phyloP scores from a whole-genome alignment of 2,888 invertebrate species.

The Patella ulyssiponensis region DNA sequence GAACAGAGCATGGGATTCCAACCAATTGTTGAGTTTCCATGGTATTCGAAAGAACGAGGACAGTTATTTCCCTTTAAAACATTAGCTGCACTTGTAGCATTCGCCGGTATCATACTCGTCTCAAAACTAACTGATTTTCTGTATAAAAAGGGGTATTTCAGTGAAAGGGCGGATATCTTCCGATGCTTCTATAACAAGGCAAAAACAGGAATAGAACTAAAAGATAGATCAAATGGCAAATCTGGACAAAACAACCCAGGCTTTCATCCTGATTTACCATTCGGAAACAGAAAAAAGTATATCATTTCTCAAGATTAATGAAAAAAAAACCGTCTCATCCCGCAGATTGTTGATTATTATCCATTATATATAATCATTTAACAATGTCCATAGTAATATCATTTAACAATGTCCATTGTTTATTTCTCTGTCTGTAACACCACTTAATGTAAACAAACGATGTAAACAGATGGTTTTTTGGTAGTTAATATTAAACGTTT shows the following conservation, averaged over 20 bases:
- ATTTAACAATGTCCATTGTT: too few relatives aligned
- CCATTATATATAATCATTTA: too few relatives aligned
- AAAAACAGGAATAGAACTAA: neutral
- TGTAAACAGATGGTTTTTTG: too few relatives aligned
- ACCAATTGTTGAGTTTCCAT: constrained; percentile 52
- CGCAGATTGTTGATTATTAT: too few relatives aligned
- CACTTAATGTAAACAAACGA: too few relatives aligned
- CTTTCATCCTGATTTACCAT: neutral
- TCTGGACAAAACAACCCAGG: neutral
- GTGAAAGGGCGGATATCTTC: constrained; percentile 82
- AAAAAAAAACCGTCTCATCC: too few relatives aligned
- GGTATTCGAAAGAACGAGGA: constrained; percentile 40
- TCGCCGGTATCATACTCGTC: constrained; percentile 51
- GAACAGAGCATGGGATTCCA: constrained; percentile 49
- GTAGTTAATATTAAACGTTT: too few relatives aligned
- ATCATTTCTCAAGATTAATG: too few relatives aligned
- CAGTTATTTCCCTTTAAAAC: constrained; percentile 97
- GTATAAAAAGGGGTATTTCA: constrained; percentile 87
- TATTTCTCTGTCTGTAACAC: too few relatives aligned
- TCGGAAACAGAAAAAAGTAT: too few relatives aligned
- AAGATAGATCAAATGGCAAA: neutral
- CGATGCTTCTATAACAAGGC: constrained; percentile 72
- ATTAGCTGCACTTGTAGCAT: constrained; percentile 85
- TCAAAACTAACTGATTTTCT: constrained; percentile 77
- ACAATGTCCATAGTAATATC: too few relatives aligned